These are phyloP conservation scores for Drosophila persimilis DNA, from an alignment of 1,140 invertebrate species.

Conservation along the genomic window DNA sequence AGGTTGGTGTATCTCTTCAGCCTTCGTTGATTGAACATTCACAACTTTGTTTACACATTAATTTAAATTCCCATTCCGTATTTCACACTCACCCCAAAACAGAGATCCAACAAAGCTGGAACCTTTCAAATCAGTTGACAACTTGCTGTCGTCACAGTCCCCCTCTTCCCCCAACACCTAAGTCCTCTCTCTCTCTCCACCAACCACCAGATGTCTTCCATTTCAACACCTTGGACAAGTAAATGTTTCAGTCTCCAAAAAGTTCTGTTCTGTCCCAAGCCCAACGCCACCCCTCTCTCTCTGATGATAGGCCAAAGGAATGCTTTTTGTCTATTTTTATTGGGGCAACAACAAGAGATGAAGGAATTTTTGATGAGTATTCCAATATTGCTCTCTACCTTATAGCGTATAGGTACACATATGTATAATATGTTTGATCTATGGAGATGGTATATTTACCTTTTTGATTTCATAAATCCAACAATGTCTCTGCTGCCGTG, in stretches of 20 bases:
- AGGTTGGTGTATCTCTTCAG: not conserved
- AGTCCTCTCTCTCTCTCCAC: conserved; percentile 6
- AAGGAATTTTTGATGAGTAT: conserved; percentile 26
- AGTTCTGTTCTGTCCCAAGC: not conserved
- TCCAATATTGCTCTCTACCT: not conserved
- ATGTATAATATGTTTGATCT: conserved; percentile 18
- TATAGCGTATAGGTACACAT: not conserved
- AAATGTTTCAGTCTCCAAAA: conserved; percentile 58
- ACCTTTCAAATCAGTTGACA: conserved; percentile 61
- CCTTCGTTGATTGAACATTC: conserved; percentile 16
- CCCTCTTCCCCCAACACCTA: conserved; percentile 14
- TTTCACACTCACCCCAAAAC: not conserved
- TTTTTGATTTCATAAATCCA: conserved; percentile 80
- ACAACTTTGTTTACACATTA: conserved; percentile 37
- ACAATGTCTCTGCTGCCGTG: conserved; percentile 39
- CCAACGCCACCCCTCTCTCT: not conserved
- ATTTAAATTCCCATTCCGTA: conserved; percentile 19
- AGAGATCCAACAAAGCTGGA: conserved; percentile 10
- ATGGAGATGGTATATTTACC: conserved; percentile 58
- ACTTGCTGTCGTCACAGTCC: conserved; percentile 39
- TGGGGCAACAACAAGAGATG: conserved; percentile 41
- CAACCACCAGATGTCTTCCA: conserved; percentile 30
- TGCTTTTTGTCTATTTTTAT: conserved; percentile 72
- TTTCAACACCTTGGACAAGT: conserved; percentile 73
- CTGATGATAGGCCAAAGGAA: conserved; percentile 22